Percentiles rank a stretch among this genome's conserved stretches.
These are phyloP conservation scores for Chionis minor DNA, from an alignment of 2,113 vertebrate species.

Conservation along the genomic window DNA sequence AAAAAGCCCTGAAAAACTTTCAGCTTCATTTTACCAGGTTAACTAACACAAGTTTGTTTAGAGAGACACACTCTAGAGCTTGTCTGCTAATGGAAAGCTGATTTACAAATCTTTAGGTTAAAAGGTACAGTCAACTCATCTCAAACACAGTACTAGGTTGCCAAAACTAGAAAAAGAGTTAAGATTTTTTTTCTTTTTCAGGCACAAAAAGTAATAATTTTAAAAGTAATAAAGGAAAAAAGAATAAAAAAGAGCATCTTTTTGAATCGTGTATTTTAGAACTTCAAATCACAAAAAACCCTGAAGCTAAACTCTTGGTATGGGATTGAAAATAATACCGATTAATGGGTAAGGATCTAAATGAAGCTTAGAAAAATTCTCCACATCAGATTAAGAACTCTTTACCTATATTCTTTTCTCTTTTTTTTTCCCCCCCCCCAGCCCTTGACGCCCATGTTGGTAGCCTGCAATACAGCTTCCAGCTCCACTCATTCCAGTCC, in stretches of 20 bases:
- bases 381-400: not conserved
- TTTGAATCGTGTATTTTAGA: not conserved
- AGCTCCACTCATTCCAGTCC: not conserved
- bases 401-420: not conserved
- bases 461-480: not conserved
- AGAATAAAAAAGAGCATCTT: not conserved
- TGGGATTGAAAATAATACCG: not conserved
- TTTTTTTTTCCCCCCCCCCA: not conserved
- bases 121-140: not conserved
- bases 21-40: not conserved
- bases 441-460: not conserved
- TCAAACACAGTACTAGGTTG: not conserved
- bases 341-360: not conserved
- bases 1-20: not conserved
- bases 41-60: not conserved
- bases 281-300: not conserved
- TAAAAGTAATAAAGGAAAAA: not conserved
- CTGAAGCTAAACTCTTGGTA: not conserved
- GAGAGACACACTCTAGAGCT: not conserved
- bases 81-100: not conserved
- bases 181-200: not conserved
- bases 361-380: not conserved
- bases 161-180: not conserved
- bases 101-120: not conserved
- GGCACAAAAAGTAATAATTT: not conserved